A percentile compares a stretch with the other conserved stretches of the same genome.
These are phyloP conservation scores for Resseliella maxima DNA, from an alignment of 2,888 invertebrate genomes.

Conservation along the genomic window DNA sequence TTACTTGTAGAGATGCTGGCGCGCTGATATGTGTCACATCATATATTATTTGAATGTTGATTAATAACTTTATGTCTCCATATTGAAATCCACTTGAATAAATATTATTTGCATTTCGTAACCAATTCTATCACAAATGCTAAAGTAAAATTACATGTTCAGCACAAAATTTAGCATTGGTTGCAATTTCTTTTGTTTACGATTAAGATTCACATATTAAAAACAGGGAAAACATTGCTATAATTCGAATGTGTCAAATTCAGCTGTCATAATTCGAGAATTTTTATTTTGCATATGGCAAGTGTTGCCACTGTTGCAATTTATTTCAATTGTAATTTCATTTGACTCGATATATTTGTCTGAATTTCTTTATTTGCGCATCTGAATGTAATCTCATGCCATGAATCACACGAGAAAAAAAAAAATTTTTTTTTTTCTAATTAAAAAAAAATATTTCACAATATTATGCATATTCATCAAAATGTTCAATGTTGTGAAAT, in stretches of 20 bases:
- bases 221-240: background rate
- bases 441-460: no score
- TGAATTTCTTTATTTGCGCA: no score
- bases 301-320: background rate
- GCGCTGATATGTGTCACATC: background rate
- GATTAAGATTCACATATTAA: background rate
- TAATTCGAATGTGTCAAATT: background rate
- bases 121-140: background rate
- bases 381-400: no score
- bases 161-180: background rate
- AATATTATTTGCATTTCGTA: background rate
- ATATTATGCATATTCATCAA: no score
- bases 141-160: background rate
- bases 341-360: background rate
- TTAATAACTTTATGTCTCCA: no score
- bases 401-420: no score
- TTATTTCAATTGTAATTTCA: background rate
- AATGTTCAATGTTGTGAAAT: no score
- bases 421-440: no score
- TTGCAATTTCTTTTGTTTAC: slow-evolving; percentile 16
- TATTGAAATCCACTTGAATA: background rate
- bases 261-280: background rate
- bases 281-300: background rate
- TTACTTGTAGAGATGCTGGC: no score
- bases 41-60: background rate